Conservation (phyloP, 2,113 vertebrate genomes). For the Microtus pennsylvanicus region DNA sequence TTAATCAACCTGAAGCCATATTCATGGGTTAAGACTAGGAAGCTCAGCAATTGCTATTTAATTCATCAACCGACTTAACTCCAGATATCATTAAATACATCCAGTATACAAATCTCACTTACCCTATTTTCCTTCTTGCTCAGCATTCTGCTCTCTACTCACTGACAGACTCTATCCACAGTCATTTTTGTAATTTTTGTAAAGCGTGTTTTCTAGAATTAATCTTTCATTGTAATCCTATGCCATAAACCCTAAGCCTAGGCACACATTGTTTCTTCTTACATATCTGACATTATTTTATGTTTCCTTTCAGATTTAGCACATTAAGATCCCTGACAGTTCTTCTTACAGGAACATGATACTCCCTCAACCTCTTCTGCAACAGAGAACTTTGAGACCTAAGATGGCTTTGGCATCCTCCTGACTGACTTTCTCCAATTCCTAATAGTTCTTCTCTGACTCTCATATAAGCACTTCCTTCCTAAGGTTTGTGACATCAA, state of each 20-base stretch:
- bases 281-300: conserved; percentile 7
- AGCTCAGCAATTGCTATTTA: not conserved
- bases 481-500: not conserved
- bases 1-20: not conserved
- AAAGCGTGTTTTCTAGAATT: not conserved
- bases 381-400: not conserved
- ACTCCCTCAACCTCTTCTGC: not conserved
- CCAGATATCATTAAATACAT: not conserved
- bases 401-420: not conserved
- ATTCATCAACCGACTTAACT: not conserved
- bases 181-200: not conserved
- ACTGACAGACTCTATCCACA: not conserved
- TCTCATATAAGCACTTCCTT: not conserved
- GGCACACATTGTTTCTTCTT: not conserved
- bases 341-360: not conserved
- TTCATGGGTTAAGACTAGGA: not conserved
- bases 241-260: not conserved
- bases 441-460: not conserved
- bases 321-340: not conserved
- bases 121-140: not conserved
- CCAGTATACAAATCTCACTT: not conserved
- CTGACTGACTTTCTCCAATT: not conserved
- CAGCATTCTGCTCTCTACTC: not conserved
- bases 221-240: not conserved
- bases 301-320: not conserved